Conservation (phyloP, 2,797 vertebrate species). For the Acestrorhynchus altus region DNA sequence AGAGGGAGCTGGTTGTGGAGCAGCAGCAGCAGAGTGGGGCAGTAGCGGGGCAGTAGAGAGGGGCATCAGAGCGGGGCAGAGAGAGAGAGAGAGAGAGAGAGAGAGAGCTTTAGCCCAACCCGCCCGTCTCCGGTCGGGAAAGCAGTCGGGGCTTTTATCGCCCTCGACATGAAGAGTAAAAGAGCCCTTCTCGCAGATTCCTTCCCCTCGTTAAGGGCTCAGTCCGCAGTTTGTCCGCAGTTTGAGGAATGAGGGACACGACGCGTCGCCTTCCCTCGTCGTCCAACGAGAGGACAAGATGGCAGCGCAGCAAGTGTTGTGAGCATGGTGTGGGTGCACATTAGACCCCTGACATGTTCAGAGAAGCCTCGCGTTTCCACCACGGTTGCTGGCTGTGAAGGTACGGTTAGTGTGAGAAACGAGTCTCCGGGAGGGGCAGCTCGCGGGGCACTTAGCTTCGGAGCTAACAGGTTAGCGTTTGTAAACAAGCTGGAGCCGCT, state of each 20-base stretch:
- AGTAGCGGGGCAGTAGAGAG: background rate
- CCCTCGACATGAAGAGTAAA: slow-evolving; percentile 50
- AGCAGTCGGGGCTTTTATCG: slow-evolving; percentile 25
- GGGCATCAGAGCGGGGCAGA: background rate
- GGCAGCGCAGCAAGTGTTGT: slow-evolving; percentile 72
- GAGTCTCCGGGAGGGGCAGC: too few relatives aligned
- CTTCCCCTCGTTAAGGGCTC: slow-evolving; percentile 38
- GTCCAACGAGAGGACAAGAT: slow-evolving; percentile 82
- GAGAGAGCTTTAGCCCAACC: too few relatives aligned
- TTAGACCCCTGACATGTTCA: slow-evolving; percentile 66
- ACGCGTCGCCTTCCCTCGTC: slow-evolving; percentile 60
- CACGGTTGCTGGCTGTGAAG: slow-evolving; percentile 65
- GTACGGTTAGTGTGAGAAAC: too few relatives aligned
- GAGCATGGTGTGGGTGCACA: slow-evolving; percentile 63
- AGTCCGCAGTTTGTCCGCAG: slow-evolving; percentile 54
- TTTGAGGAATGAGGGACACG: slow-evolving; percentile 58
- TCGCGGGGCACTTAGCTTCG: background rate
- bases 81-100: too few relatives aligned
- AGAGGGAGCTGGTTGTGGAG: slow-evolving; percentile 22
- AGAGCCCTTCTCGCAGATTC: slow-evolving; percentile 20
- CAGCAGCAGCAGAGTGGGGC: background rate
- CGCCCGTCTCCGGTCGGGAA: slow-evolving; percentile 16
- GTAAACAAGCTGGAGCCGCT: background rate
- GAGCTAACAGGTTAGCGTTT: background rate
- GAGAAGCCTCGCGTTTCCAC: slow-evolving; percentile 53